Conservation (phyloP, 2,113 vertebrate species). For the Tapirus terrestris region DNA sequence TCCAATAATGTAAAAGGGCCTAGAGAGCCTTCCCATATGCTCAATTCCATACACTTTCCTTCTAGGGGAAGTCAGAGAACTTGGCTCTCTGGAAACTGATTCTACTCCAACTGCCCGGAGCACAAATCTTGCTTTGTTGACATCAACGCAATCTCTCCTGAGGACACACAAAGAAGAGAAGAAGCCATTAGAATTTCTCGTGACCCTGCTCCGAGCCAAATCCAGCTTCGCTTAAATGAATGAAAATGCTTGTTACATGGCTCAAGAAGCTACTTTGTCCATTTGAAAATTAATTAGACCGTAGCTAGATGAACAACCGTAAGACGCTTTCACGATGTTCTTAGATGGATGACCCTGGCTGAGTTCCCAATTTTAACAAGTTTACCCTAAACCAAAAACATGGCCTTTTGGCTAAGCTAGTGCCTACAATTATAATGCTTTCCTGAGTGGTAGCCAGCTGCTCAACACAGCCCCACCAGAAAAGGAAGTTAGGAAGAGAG, state of each 20-base stretch:
- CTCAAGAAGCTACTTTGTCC: constrained; percentile 77
- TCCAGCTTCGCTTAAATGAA: constrained; percentile 73
- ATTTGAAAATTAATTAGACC: constrained; percentile 81
- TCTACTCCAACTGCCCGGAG: constrained; percentile 53
- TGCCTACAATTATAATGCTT: constrained; percentile 52
- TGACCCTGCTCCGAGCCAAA: constrained; percentile 76
- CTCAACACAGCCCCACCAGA: neutral
- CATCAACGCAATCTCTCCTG: constrained; percentile 66
- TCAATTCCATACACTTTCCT: constrained; percentile 64
- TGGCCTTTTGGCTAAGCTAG: constrained; percentile 61
- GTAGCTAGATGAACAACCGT: constrained; percentile 66
- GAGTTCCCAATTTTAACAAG: constrained; percentile 77
- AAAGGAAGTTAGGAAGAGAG: constrained; percentile 3
- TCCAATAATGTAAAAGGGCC: constrained; percentile 78
- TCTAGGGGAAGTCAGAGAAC: constrained; percentile 73
- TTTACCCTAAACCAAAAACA: constrained; percentile 74
- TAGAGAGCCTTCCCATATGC: constrained; percentile 74
- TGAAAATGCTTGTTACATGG: constrained; percentile 74
- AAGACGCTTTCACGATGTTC: constrained; percentile 55
- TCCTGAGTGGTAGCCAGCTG: constrained; percentile 55
- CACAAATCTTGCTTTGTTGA: constrained; percentile 81
- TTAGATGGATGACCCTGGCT: constrained; percentile 75
- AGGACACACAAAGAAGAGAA: constrained; percentile 74
- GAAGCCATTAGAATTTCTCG: constrained; percentile 77
- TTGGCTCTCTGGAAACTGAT: constrained; percentile 70